phyloP scores from a whole-genome alignment of 1,140 invertebrate genomes.

The Drosophila yakuba region DNA sequence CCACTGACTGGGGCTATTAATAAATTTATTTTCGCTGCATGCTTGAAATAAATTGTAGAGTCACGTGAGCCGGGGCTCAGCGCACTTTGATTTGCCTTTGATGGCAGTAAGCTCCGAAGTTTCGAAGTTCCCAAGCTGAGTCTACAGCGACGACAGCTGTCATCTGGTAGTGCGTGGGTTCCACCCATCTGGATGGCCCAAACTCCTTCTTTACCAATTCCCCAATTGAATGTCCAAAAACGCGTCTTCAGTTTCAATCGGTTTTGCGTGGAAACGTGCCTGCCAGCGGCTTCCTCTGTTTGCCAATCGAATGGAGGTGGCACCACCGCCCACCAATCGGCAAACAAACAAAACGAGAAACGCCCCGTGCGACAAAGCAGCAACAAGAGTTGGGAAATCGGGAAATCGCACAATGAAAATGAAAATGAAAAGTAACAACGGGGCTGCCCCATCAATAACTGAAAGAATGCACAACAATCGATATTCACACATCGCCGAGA shows the following conservation, averaged over 20 bases:
- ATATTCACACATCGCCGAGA: slow-evolving; percentile 42
- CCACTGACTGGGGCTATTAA: slow-evolving; percentile 66
- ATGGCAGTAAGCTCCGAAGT: slow-evolving; percentile 26
- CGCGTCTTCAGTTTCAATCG: slow-evolving; percentile 69
- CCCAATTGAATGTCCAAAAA: slow-evolving; percentile 67
- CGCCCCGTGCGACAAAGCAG: slow-evolving; percentile 5
- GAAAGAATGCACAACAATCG: slow-evolving; percentile 29
- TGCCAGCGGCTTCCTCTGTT: slow-evolving; percentile 59
- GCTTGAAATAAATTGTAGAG: slow-evolving; percentile 77
- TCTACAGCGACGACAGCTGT: slow-evolving; percentile 68
- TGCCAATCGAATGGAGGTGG: slow-evolving; percentile 59
- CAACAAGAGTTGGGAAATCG: slow-evolving; percentile 13
- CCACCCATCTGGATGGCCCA: neutral
- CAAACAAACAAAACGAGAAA: slow-evolving; percentile 33
- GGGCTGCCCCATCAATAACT: slow-evolving; percentile 24
- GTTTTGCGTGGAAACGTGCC: slow-evolving; percentile 55
- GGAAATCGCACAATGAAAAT: neutral
- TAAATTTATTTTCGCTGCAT: slow-evolving; percentile 78
- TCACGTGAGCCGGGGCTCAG: slow-evolving; percentile 61
- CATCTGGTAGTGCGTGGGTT: slow-evolving; percentile 51
- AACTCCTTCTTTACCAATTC: slow-evolving; percentile 9
- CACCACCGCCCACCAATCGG: slow-evolving; percentile 26
- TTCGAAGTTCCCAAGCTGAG: neutral
- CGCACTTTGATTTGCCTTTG: slow-evolving; percentile 71
- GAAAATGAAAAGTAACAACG: slow-evolving; percentile 13